A percentile compares a stretch with the other conserved stretches of the same genome.
Evolutionary conservation across 2,888 invertebrate genomes (phyloP).

Genomic region (Amorpha juglandis): DNA sequence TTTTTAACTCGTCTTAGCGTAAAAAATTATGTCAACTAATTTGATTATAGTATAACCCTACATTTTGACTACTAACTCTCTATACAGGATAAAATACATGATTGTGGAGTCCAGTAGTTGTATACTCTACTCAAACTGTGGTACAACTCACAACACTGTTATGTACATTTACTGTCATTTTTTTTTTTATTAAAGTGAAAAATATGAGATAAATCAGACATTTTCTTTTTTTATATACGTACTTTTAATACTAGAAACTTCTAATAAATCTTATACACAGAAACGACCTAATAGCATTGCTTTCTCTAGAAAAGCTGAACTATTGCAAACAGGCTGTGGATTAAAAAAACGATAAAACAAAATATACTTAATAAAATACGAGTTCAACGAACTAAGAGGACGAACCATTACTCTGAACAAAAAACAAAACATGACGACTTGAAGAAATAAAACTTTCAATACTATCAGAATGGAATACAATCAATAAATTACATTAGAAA

Average conservation of each 20-base stretch:
- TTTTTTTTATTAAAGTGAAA: too few species aligned
- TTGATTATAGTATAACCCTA: too few species aligned
- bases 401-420: neutral
- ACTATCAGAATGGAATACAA: conserved; percentile 1
- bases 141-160: too few species aligned
- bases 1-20: too few species aligned
- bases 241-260: neutral
- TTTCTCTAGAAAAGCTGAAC: neutral
- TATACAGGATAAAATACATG: too few species aligned
- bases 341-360: neutral
- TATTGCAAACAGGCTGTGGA: neutral
- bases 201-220: too few species aligned
- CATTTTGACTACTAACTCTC: too few species aligned
- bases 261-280: too few species aligned
- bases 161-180: too few species aligned
- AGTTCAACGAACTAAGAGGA: neutral
- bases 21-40: too few species aligned
- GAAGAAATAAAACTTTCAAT: conserved; percentile 7
- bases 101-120: too few species aligned
- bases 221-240: neutral
- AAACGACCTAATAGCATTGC: neutral
- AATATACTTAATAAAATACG: conserved; percentile 11
- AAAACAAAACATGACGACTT: conserved; percentile 10
- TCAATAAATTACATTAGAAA: conserved; percentile 20
- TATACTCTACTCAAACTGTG: too few species aligned